Percentiles rank a stretch among this genome's conserved stretches.
phyloP scores from a whole-genome alignment of 2,797 vertebrate species.

The Pangasius mekongensis region DNA sequence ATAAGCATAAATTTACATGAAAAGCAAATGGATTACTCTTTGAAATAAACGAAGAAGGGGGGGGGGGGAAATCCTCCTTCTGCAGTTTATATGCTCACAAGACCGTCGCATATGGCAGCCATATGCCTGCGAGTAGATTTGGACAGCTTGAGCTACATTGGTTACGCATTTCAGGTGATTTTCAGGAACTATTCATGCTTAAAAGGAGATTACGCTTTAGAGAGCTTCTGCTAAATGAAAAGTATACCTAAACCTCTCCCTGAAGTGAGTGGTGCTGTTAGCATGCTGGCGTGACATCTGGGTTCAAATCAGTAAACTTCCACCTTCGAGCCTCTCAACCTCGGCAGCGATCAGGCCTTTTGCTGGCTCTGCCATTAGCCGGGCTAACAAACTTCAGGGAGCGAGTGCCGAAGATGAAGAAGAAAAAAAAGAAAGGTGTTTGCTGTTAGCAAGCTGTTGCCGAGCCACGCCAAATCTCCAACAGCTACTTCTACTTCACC shows the following conservation, averaged over 20 bases:
- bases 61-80: conserved; percentile 8
- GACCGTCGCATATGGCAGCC: conserved; percentile 44
- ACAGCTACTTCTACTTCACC: conserved; percentile 24
- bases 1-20: conserved; percentile 43
- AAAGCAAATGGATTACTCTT: conserved; percentile 41
- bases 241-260: conserved; percentile 46
- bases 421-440: conserved; percentile 28
- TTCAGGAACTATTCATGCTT: conserved; percentile 42
- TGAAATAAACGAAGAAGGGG: conserved; percentile 22
- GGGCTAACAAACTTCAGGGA: conserved; percentile 50
- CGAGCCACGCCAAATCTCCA: conserved; percentile 30
- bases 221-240: conserved; percentile 51
- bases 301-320: conserved; percentile 49
- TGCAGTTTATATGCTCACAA: conserved; percentile 38
- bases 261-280: conserved; percentile 45
- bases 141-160: conserved; percentile 47
- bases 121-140: conserved; percentile 47
- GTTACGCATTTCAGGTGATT: conserved; percentile 53
- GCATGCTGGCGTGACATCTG: conserved; percentile 61
- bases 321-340: conserved; percentile 38
- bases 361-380: conserved; percentile 54
- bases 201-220: conserved; percentile 48
- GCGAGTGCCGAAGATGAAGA: not conserved
- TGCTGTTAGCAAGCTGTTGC: conserved; percentile 44
- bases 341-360: conserved; percentile 24